Evolutionary conservation across 2,888 invertebrate species (phyloP).

Genomic region (Onchidella celtica): DNA sequence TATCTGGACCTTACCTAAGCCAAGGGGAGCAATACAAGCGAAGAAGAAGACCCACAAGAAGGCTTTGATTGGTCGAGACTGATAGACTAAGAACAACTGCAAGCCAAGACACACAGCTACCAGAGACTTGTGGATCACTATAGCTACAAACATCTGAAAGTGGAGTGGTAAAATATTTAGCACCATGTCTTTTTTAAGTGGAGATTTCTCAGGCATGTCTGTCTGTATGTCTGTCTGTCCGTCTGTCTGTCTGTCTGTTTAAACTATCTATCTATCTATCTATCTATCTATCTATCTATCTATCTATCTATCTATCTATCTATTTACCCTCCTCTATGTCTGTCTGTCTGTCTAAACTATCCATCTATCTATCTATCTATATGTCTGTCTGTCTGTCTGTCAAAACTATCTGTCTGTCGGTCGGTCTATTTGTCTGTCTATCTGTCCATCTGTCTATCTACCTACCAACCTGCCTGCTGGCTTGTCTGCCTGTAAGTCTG

Average conservation of each 20-base stretch:
- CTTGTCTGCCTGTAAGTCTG: too few species aligned
- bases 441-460: too few species aligned
- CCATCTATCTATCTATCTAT: not conserved
- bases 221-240: too few species aligned
- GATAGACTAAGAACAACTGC: constrained; percentile 52
- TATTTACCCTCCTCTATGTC: not conserved
- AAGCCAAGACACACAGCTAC: constrained; percentile 83
- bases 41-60: constrained; percentile 47
- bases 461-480: too few species aligned
- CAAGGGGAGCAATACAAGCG: constrained; percentile 48
- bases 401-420: not conserved
- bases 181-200: too few species aligned
- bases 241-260: too few species aligned
- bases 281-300: not conserved
- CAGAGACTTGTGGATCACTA: constrained; percentile 83
- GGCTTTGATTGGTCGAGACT: constrained; percentile 14
- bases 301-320: not conserved
- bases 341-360: not conserved
- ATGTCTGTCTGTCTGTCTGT: not conserved
- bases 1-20: constrained; percentile 46
- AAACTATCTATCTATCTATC: not conserved
- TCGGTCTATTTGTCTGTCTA: not conserved
- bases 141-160: constrained; percentile 78
- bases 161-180: too few species aligned
- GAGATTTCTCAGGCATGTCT: too few species aligned